phyloP scores from a whole-genome alignment of 2,113 vertebrate species.

The Neodontobutis hainanensis region DNA sequence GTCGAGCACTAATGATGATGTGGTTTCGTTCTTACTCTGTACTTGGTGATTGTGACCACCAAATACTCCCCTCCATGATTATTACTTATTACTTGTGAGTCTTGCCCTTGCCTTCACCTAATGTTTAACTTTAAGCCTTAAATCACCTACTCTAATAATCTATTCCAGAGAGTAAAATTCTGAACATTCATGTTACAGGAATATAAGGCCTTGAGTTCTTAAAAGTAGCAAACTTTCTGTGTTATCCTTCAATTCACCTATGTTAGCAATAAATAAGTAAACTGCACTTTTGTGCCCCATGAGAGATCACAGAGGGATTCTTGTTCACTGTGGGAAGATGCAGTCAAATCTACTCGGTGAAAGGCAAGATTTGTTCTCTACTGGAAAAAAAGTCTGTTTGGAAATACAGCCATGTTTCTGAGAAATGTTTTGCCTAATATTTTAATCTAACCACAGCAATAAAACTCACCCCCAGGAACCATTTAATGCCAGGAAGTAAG shows the following conservation, averaged over 20 bases:
- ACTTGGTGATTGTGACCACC: slow-evolving; percentile 33
- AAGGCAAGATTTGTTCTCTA: slow-evolving; percentile 67
- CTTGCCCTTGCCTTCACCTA: slow-evolving; percentile 21
- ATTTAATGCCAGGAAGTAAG: slow-evolving; percentile 67
- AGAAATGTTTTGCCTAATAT: slow-evolving; percentile 74
- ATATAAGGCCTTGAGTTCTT: slow-evolving; percentile 40
- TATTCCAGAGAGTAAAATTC: slow-evolving; percentile 21
- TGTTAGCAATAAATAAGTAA: slow-evolving; percentile 65
- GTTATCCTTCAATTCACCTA: slow-evolving; percentile 49
- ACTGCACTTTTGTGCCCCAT: slow-evolving; percentile 67
- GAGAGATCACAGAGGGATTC: slow-evolving; percentile 71
- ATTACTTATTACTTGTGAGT: slow-evolving; percentile 12
- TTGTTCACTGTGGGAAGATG: slow-evolving; percentile 74
- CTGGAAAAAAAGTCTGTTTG: slow-evolving; percentile 40
- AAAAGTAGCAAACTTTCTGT: slow-evolving; percentile 44
- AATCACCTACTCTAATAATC: slow-evolving; percentile 45
- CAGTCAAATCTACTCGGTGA: slow-evolving; percentile 57
- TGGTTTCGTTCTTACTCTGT: not conserved
- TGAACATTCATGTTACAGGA: slow-evolving; percentile 32
- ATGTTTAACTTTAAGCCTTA: slow-evolving; percentile 42
- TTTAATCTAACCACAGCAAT: slow-evolving; percentile 69
- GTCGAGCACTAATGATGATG: no score
- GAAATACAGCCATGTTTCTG: slow-evolving; percentile 63
- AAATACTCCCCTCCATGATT: slow-evolving; percentile 15
- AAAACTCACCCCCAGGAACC: slow-evolving; percentile 58